Evolutionary conservation across 64 coral and sea anemone species (phyloP), one percentile per base, ranked within the genome.

Genomic region (Hydrozoanthus tunicans): DNA sequence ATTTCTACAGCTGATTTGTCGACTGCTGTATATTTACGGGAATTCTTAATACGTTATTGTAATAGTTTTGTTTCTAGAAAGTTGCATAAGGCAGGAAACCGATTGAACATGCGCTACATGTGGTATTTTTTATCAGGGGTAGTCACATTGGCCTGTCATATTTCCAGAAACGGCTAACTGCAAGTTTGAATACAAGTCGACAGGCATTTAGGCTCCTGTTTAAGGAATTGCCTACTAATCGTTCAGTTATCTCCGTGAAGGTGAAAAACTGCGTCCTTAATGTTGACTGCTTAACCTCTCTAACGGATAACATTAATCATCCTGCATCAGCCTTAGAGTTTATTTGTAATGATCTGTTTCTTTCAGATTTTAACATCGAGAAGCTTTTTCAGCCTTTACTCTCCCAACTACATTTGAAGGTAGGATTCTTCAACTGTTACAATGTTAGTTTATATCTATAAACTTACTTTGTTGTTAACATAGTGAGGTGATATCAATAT

Each of bases 11-110:
- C 84, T 88, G 84, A 88, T 59, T 88, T 73, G 69, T 69, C 70
- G 9, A 73, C 84, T 55, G 66, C 84, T 26, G 53, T 58, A 56
- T 88, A 88, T 88, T 74, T 88, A 73, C 84, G 59, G 56, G 84
- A 88, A 88, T 88, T 88, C 68, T 59, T 88, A 88, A 88, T 73
- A 24, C 83, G 84, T 67, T 74, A 88, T 88, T 88, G 84, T 88
- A 88, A 88, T 74, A 73, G 56, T 88, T 74, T 88, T 88, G 56
- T 88, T 88, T 82, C 67, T 73, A 88, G 58, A 9, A 74, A 68
- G 68, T 68, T 68, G 83, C 83, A 86, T 72, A 20, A 43, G n/a
- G 65, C 54, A 72, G 67, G 4, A 57, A 88, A 60, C 32, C 69
- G 23, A 32, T 52, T 88, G 84, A 88, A 88, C 84, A 88, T 73